Base-by-base conservation (phyloP, 2,113 vertebrate genomes). In the Pithys albifrons region DNA sequence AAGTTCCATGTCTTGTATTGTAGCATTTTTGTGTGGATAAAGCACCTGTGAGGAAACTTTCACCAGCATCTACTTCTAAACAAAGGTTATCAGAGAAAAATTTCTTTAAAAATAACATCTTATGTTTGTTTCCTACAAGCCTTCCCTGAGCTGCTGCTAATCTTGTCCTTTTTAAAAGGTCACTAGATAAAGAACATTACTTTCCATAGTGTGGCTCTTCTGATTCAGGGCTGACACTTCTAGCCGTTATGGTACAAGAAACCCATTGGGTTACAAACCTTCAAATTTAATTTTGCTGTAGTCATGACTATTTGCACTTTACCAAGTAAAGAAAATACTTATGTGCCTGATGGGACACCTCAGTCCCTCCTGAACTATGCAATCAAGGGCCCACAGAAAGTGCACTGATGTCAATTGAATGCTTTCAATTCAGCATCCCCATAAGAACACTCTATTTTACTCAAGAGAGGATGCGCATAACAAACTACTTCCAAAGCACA, bases 61-160 rank as follows among this genome's bases (percentile, higher is more conserved):
- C 89, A 28, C 37, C 37, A 69, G 28, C 25, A 66, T 23, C 52
- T 89, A 28, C 45, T 81, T 87, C 22, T 59, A 69, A 92, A 72
- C 6, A 61, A 65, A 69, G 22, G 61, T 73, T 33, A 33, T 45
- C 43, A 58, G 14, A 54, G 12, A 10, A 73, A 59, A 46, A 62
- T 33, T 75, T 65, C 20, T 85, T 81, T 83, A 27, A 24, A 10
- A 67, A 35, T 35, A 61, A 45, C 4, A 27, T 25, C 12, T 33
- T 29, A 8, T 7, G 5, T 28, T 48, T 70, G 19, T 45, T 89
- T 35, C 69, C 52, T 71, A n/a, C 33, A 70, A 89, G 20, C 8
- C 13, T 61, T 5, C 28, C 31, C 27, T 1, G 3, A 37, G 24
- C 19, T 31, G 14, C 27, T 3, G 3, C 24, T 61, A 2, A 2